Evolutionary conservation across 92 coral and sea anemone genomes (phyloP).

Genomic region (Umimayanthus kanabou): DNA sequence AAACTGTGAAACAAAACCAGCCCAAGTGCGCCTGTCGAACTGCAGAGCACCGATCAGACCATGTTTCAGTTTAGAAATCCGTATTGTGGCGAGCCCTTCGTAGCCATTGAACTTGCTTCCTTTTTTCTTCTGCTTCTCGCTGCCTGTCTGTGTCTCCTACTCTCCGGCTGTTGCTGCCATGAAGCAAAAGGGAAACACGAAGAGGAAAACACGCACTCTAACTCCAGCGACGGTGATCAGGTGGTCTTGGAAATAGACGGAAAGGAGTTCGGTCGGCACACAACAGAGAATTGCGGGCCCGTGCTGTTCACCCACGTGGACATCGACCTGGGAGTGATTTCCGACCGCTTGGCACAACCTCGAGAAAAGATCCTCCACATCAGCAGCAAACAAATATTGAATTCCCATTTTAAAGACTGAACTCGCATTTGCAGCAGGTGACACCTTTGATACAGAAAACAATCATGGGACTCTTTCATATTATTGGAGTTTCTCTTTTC

Average conservation of each 20-base stretch:
- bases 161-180: not conserved
- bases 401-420: not conserved
- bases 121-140: not conserved
- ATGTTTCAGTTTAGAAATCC: not conserved
- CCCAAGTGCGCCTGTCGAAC: not conserved
- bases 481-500: no score
- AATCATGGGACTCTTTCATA: no score
- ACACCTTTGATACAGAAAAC: not conserved
- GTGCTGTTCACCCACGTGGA: not conserved
- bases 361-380: not conserved
- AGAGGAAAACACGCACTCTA: not conserved
- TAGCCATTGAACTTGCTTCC: not conserved
- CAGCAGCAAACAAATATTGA: not conserved
- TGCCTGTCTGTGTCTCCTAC: not conserved
- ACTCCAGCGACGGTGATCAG: not conserved
- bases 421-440: not conserved
- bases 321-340: not conserved
- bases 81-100: not conserved
- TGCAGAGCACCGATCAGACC: not conserved
- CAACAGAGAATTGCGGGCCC: not conserved
- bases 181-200: not conserved
- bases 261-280: not conserved
- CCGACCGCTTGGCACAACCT: not conserved
- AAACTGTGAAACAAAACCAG: not conserved
- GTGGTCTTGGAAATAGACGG: not conserved